Base-by-base conservation (phyloP, 2,113 vertebrate species). In the Ramphastos sulfuratus region DNA sequence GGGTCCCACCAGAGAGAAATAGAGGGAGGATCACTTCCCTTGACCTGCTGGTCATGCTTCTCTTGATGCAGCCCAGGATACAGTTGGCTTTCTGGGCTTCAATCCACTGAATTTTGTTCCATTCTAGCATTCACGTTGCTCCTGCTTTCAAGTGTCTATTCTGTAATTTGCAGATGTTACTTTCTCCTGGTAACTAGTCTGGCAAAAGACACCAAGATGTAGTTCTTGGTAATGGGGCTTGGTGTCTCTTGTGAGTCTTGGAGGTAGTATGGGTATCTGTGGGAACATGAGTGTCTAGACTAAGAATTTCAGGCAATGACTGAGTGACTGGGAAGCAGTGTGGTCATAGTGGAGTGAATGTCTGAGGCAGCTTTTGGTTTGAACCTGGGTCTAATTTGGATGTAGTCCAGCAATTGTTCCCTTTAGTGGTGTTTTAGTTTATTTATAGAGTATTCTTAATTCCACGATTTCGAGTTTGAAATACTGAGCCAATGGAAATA, bases 221-320 rank as follows among this genome's bases (percentile, higher is more conserved):
- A 75, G 15, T 54, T 76, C 55, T 65, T 58, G 23, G 10, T 1
- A 30, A 28, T 0, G 2, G 60, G 60, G 28, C 42, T 59, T 28
- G 9, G 10, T 33, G 5, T 25, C 23, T 64, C 6, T 66, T 54
- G 0, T 1, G 13, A 33, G 10, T 50, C 39, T 30, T 82, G 46
- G 64, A 31, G 39, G 27, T 39, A 8, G 10, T 8, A 0, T 15
- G 7, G 7, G 6, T 10, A 7, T 60, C 48, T 59, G 0, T 27
- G 25, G 46, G n/a, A 25, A 15, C 0, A 0, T 15, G 33, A 10
- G 8, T 12, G 10, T 44, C 33, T 58, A 63, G n/a, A 31, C 17
- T 5, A 30, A 48, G 42, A 17, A 31, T 3, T 24, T 30, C 27
- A 9, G 54, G 15, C 0, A 2, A 12, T 15, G 37, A 12, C 28